Conservation (phyloP, 1,140 invertebrate species). For the Bursaphelenchus mucronatus region DNA sequence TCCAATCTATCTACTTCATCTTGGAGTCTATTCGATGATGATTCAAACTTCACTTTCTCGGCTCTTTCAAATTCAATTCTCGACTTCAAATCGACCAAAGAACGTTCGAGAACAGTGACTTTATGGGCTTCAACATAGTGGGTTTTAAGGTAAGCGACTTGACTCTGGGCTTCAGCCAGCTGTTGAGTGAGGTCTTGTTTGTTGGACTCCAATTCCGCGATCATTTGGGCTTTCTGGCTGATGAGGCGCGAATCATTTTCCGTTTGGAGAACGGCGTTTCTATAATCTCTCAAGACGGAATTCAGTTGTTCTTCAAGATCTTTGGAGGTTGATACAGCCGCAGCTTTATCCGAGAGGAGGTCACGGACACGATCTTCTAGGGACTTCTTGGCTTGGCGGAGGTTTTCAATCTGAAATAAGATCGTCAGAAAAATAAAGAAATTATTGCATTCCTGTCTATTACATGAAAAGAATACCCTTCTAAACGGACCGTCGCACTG, state of each 20-base stretch:
- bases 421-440: neutral
- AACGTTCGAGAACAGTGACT: conserved; percentile 1
- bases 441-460: neutral
- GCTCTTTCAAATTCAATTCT: conserved; percentile 10
- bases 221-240: neutral
- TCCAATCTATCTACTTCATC: conserved; percentile 20
- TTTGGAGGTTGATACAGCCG: neutral
- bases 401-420: conserved; percentile 17
- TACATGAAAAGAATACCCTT: neutral
- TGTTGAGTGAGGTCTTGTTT: conserved; percentile 12
- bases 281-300: conserved; percentile 1
- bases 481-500: too few relatives aligned
- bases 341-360: conserved; percentile 8
- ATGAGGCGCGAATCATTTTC: neutral
- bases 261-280: conserved; percentile 9
- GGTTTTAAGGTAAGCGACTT: conserved; percentile 2
- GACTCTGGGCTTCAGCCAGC: conserved; percentile 6
- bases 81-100: conserved; percentile 1
- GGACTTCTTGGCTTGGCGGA: conserved; percentile 1
- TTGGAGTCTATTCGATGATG: neutral
- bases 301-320: conserved; percentile 20
- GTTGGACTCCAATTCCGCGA: conserved; percentile 13
- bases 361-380: conserved; percentile 3
- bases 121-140: conserved; percentile 21
- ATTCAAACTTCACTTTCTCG: conserved; percentile 13